These are phyloP conservation scores for Labroides dimidiatus DNA, from an alignment of 2,797 vertebrate genomes.

Conservation along the genomic window DNA sequence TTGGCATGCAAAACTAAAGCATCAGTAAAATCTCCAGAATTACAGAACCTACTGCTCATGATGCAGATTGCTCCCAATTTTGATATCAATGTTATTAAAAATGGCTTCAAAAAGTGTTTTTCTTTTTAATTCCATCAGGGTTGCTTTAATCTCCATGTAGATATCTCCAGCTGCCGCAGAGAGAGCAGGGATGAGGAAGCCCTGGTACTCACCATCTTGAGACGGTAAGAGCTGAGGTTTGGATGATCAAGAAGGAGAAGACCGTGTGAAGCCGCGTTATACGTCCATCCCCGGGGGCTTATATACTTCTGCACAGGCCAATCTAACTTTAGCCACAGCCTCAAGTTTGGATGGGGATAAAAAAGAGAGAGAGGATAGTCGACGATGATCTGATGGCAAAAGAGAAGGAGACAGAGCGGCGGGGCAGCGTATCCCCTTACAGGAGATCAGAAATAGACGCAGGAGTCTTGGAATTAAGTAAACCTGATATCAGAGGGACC, in stretches of 20 bases:
- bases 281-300: conserved; percentile 71
- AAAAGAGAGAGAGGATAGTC: conserved; percentile 53
- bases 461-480: conserved; percentile 86
- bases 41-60: conserved; percentile 10
- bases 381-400: conserved; percentile 66
- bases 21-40: conserved; percentile 24
- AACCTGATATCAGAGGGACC: conserved; percentile 82
- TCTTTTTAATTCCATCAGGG: conserved; percentile 54
- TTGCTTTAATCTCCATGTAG: conserved; percentile 26
- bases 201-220: conserved; percentile 86
- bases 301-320: conserved; percentile 76
- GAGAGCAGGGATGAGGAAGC: conserved; percentile 45
- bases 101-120: conserved; percentile 16
- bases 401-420: conserved; percentile 76
- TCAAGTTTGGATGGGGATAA: conserved; percentile 86
- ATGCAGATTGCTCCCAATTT: conserved; percentile 6
- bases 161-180: conserved; percentile 51
- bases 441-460: conserved; percentile 83
- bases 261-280: conserved; percentile 81
- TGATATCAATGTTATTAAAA: conserved; percentile 20
- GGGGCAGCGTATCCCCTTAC: conserved; percentile 80
- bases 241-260: conserved; percentile 83
- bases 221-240: conserved; percentile 80
- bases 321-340: conserved; percentile 85
- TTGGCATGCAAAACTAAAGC: conserved; percentile 8